Conservation (phyloP, 2,888 invertebrate species). For the Pteria penguin region DNA sequence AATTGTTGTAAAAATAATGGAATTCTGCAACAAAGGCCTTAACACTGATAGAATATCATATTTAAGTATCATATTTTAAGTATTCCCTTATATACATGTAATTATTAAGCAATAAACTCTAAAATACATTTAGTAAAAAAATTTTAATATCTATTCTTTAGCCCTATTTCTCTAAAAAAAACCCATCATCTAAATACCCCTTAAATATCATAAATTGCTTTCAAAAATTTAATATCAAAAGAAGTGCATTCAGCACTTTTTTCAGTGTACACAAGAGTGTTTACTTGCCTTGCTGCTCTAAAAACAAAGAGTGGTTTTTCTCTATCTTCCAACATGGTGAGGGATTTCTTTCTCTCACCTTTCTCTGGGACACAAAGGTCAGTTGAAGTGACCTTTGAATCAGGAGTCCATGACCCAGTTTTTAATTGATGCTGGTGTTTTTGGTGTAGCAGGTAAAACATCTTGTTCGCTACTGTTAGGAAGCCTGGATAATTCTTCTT, state of each 20-base stretch:
- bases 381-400: background rate
- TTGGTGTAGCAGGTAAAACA: background rate
- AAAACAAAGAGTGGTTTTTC: slow-evolving; percentile 90
- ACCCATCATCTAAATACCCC: too few species aligned
- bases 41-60: too few species aligned
- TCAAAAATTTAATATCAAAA: too few species aligned
- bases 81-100: too few species aligned
- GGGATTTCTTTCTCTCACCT: slow-evolving; percentile 70
- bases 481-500: background rate
- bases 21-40: too few species aligned
- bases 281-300: slow-evolving; percentile 91
- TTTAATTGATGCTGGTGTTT: background rate
- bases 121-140: too few species aligned
- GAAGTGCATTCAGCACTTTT: slow-evolving; percentile 8
- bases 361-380: slow-evolving; percentile 33
- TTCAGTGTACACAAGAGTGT: slow-evolving; percentile 56
- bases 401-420: slow-evolving; percentile 12
- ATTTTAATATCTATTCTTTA: too few species aligned
- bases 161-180: too few species aligned
- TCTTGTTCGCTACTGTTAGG: background rate
- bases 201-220: too few species aligned
- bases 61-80: too few species aligned
- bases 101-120: too few species aligned
- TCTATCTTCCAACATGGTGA: slow-evolving; percentile 93
- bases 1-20: too few species aligned